Base-by-base conservation (phyloP, 2,113 vertebrate genomes). In the Melanerpes aurifrons region DNA sequence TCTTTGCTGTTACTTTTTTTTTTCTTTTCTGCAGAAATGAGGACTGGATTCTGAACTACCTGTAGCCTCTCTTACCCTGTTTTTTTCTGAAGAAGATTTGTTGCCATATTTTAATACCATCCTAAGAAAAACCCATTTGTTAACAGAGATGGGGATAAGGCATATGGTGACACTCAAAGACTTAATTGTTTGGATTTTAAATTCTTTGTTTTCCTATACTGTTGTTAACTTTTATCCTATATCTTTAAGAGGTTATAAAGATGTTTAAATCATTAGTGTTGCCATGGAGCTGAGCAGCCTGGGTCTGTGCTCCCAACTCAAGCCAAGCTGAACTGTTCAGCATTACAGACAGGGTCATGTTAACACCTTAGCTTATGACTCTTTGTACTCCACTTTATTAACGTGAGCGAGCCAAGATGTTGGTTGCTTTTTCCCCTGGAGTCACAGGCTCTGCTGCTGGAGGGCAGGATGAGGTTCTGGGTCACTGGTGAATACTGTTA, bases 231-330 rank as follows among this genome's bases (percentile, higher is more conserved):
- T 93, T 62, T 70, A 63, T 74, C 40, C 43, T 83, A 0, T 78
- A n/a, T 45, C 43, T 88, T 78, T 70, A 75, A 69, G 64, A 84
- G 77, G 45, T 87, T 89, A 12, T 56, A 48, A 90, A 81, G 48
- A 22, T 62, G 35, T 86, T 94, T 81, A 80, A 88, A 83, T 93
- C 83, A 77, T 83, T 90, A 92, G 47, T 59, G 83, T 93, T 95
- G 62, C 70, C 17, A 35, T 72, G 81, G 86, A 86, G 67, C 63
- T 92, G 70, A 90, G 70, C 68, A 77, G 43, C 61, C 57, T 59
- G 32, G 29, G 35, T 82, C 79, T 77, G 35, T 76, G 71, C 50
- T 86, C 26, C 92, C 62, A 37, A 24, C 70, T 72, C 63, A 50
- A 82, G 43, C 62, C 32, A 58, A 35, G 62, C 81, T 66, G 86